Conservation (phyloP, 2,888 invertebrate species). For the Lissonota sp. region DNA sequence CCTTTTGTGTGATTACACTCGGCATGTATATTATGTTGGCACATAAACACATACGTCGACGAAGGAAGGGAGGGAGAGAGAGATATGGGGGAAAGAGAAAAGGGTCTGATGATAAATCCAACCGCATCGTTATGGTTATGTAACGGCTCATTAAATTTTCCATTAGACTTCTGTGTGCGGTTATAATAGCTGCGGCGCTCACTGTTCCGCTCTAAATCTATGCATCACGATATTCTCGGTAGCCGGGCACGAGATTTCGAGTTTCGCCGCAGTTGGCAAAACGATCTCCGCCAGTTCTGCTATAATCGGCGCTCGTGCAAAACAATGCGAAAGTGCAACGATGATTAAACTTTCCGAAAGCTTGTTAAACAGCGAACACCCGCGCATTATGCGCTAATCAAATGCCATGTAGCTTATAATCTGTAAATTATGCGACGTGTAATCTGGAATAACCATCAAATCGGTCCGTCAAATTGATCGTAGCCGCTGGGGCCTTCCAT, state of each 20-base stretch:
- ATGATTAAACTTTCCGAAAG: too few relatives aligned
- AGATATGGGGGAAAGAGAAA: constrained; percentile 28
- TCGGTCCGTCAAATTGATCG: too few relatives aligned
- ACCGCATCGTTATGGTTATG: constrained; percentile 57
- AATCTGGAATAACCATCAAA: too few relatives aligned
- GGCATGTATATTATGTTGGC: neutral
- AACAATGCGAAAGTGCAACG: too few relatives aligned
- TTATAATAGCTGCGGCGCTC: constrained; percentile 49
- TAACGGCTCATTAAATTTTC: constrained; percentile 66
- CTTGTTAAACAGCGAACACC: too few relatives aligned
- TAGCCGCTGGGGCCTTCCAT: too few relatives aligned
- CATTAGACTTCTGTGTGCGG: constrained; percentile 60
- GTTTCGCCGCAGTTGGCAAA: constrained; percentile 49
- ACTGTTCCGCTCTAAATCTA: constrained; percentile 5
- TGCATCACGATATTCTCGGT: constrained; percentile 2
- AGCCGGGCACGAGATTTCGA: constrained; percentile 42
- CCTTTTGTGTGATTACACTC: too few relatives aligned
- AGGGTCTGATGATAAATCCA: constrained; percentile 53
- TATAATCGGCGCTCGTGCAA: too few relatives aligned
- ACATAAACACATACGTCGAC: constrained; percentile 29
- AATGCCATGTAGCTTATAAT: too few relatives aligned
- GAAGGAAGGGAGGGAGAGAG: constrained; percentile 31
- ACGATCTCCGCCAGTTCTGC: neutral
- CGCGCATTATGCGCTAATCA: too few relatives aligned
- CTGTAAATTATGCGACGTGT: too few relatives aligned